Base-by-base conservation (phyloP, 2,113 vertebrate species). In the Colinus virginianus region DNA sequence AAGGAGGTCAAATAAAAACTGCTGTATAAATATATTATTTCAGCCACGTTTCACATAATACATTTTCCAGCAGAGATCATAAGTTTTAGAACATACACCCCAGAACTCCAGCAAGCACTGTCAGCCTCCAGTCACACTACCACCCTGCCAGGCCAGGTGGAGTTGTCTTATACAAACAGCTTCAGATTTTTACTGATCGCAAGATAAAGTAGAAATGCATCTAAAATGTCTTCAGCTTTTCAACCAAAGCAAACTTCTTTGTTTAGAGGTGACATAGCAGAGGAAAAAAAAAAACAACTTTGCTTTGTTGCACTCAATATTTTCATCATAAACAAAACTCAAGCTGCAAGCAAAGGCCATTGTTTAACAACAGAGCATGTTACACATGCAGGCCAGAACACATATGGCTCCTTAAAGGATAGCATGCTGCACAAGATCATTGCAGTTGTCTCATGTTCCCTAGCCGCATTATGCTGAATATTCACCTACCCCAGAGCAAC, bases 261-360 rank as follows among this genome's bases (percentile, higher is more conserved):
- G 4, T 89, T 48, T 85, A 87, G 26, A 49, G 63, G 59, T 58
- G 34, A 79, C 71, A 38, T 0, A 90, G 71, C 46, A 46, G 46
- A 74, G 49, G 14, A 88, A 7, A 64, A 94, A 88, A 46, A 86
- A 25, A 94, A 88, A 48, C 84, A 25, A 38, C 4, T 11, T 36
- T 75, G 10, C 36, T 76, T 69, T 49, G 23, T 22, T 70, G 26
- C 28, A 77, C 74, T 62, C 72, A 51, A 13, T 63, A 55, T 88
- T 92, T 53, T 75, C 61, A 10, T 69, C 38, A 5, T 66, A 81
- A 72, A 62, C 68, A 85, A 66, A 76, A 93, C 58, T 40, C 74
- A 78, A 78, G 71, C 59, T 81, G 38, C 53, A 84, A 76, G 72
- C 20, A 90, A 90, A 56, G 85, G 84, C 85, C 67, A 56, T 67